Evolutionary conservation across 2,113 vertebrate genomes (phyloP), one percentile per base, ranked within the genome.

Genomic region (Saccopteryx bilineata): DNA sequence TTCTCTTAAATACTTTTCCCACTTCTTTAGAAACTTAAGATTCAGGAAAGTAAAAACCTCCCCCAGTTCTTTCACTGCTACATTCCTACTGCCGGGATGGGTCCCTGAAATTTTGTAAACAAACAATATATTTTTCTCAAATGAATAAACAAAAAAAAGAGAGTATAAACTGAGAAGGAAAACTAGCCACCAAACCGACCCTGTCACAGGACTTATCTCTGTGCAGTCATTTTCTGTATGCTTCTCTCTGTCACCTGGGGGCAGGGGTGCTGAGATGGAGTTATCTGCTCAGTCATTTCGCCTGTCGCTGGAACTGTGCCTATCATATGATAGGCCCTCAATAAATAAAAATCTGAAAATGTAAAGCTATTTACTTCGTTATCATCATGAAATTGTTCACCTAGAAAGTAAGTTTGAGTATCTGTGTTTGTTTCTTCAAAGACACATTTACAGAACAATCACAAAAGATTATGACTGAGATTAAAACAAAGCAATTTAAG

Each of bases 401-500:
- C 1, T 48, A 21, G 18, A 13, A 92, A 92, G 31, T n/a, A 72
- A 31, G 7, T 78, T 90, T 90, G 39, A 58, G 10, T 85, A 66
- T 81, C 10, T 4, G 3, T 17, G 0, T 81, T 13, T 68, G 1
- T 92, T 91, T 94, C 66, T 84, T 92, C 76, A 56, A 81, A 83
- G 18, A 26, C 1, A 14, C 81, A 74, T 90, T 60, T 69, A n/a
- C 14, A 71, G 54, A 79, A 54, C 31, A 92, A 28, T 93, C 33
- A 84, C 33, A 54, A 50, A 65, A 2, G 9, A 74, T 66, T 26
- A 24, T 61, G 26, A 80, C 26, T 54, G n/a, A 91, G 39, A 91
- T 86, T 52, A 90, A 86, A 58, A 24, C 5, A 87, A 66, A 95
- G n/a, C 28, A 81, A 65, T 92, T 17, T 15, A 69, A 63, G 80